phyloP scores from a whole-genome alignment of 2,797 vertebrate genomes.

The Tenualosa ilisha region DNA sequence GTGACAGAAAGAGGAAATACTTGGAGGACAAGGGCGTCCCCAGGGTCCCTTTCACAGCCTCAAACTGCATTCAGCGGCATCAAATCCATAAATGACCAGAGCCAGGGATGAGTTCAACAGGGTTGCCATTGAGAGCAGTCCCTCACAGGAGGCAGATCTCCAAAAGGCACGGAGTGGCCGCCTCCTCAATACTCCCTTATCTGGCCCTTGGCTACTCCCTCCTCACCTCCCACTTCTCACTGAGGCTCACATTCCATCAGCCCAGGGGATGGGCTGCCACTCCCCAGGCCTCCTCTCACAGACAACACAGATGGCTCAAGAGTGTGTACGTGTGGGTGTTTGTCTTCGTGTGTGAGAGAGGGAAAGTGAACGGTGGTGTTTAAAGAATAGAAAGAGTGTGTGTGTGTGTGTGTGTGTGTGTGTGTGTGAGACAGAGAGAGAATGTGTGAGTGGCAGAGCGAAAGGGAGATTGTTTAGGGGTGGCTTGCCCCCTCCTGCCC shows the following conservation, averaged over 20 bases:
- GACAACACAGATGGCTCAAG: not conserved
- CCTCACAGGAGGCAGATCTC: no score
- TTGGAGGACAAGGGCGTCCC: not conserved
- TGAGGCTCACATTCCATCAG: no score
- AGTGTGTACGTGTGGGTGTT: not conserved
- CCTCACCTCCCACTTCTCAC: no score
- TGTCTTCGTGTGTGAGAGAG: not conserved
- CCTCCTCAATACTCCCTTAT: no score
- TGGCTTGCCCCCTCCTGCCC: conserved; percentile 54
- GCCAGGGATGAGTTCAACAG: no score
- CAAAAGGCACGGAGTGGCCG: no score
- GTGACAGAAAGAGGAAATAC: not conserved
- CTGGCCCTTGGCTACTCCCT: no score
- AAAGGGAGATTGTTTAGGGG: conserved; percentile 14
- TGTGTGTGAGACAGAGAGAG: conserved; percentile 28
- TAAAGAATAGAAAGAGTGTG: not conserved
- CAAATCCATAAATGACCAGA: not conserved
- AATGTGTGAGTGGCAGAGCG: not conserved
- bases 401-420: not conserved
- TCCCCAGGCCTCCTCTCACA: no score
- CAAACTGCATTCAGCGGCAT: not conserved
- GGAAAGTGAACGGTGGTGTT: not conserved
- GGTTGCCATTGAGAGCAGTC: no score
- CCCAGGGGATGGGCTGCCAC: no score
- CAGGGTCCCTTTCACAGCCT: not conserved